Conservation (phyloP, 2,113 vertebrate species). For the Pedionomus torquatus region DNA sequence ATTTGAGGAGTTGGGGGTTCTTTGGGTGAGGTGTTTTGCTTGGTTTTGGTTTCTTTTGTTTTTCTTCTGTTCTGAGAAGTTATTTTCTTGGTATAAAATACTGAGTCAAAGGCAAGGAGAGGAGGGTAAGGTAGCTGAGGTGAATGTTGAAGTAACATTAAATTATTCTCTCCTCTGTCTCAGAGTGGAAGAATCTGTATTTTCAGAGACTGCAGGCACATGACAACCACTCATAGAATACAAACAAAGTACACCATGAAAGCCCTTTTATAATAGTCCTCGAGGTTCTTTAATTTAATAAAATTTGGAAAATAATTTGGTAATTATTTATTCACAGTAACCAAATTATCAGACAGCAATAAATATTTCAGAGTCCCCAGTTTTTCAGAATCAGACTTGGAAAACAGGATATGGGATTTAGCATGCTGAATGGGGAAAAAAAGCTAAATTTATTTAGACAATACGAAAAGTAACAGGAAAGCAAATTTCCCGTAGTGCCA, state of each 20-base stretch:
- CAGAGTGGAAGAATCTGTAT: not conserved
- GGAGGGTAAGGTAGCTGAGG: not conserved
- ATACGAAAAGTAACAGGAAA: constrained; percentile 6
- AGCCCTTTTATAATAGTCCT: not conserved
- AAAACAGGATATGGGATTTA: constrained; percentile 20
- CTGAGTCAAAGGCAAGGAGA: not conserved
- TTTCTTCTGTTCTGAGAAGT: not conserved
- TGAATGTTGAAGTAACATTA: not conserved
- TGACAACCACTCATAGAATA: not conserved
- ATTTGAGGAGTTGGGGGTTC: not conserved
- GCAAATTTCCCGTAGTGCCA: not conserved
- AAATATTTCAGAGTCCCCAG: not conserved
- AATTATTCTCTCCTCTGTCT: not conserved
- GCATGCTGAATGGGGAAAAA: not conserved
- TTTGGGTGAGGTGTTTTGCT: not conserved
- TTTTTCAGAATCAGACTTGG: not conserved
- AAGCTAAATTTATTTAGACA: not conserved
- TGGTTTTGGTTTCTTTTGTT: not conserved
- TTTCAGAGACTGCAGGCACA: not conserved
- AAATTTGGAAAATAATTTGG: not conserved
- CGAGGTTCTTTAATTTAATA: not conserved
- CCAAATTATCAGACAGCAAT: not conserved
- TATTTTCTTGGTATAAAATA: not conserved
- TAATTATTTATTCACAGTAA: not conserved
- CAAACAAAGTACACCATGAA: not conserved